Evolutionary conservation across 2,888 invertebrate species (phyloP).

Genomic region (Lasius fuliginosus): DNA sequence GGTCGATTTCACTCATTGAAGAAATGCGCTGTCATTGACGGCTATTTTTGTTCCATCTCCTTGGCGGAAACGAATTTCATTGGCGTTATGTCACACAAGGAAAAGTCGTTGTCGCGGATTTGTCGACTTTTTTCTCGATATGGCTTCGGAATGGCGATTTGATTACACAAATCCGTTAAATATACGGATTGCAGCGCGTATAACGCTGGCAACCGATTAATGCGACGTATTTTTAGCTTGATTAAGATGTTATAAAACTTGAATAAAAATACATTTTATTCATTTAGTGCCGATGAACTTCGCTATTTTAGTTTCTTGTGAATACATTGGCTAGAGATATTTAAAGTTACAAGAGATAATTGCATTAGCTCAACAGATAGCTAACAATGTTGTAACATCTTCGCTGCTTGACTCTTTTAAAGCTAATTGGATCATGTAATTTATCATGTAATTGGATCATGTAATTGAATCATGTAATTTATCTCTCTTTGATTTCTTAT

Average conservation of each 20-base stretch:
- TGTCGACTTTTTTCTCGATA: background rate
- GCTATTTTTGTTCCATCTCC: background rate
- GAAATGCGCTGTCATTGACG: constrained; percentile 1
- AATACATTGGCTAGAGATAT: background rate
- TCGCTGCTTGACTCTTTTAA: background rate
- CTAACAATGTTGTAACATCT: background rate
- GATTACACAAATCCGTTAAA: background rate
- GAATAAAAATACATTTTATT: background rate
- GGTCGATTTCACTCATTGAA: constrained; percentile 44
- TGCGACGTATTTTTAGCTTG: background rate
- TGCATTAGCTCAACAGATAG: background rate
- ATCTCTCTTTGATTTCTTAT: background rate
- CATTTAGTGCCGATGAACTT: background rate
- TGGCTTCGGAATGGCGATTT: background rate
- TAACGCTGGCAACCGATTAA: background rate
- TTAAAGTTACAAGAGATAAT: background rate
- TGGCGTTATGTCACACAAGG: constrained; percentile 4
- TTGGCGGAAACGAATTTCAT: constrained; percentile 9
- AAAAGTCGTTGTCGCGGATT: background rate
- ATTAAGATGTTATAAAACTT: background rate
- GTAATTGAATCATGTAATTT: background rate
- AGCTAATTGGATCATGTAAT: background rate
- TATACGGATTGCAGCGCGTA: background rate
- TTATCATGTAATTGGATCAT: too few species aligned
- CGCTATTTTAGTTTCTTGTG: background rate